phyloP scores from a whole-genome alignment of 2,888 invertebrate species.

The Troglohyphantes excavatus region DNA sequence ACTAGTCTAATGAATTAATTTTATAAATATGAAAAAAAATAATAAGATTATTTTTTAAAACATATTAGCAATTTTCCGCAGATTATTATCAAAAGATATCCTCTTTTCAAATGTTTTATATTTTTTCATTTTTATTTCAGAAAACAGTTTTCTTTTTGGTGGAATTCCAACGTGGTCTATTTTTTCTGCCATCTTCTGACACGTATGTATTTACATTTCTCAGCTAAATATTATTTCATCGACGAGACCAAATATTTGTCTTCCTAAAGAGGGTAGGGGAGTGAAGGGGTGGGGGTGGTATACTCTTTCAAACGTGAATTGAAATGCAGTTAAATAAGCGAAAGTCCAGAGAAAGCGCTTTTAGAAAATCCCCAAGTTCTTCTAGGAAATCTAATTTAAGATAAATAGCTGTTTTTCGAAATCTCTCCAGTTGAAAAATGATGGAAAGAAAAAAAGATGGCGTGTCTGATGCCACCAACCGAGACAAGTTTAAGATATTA shows the following conservation, averaged over 20 bases:
- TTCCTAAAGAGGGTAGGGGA: neutral
- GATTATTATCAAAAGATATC: too few relatives aligned
- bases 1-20: too few relatives aligned
- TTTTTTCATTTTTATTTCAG: too few relatives aligned
- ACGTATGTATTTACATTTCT: slow-evolving; percentile 40
- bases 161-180: neutral
- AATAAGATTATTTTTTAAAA: too few relatives aligned
- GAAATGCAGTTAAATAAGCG: slow-evolving; percentile 46
- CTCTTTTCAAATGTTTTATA: too few relatives aligned
- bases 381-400: slow-evolving; percentile 55
- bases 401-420: slow-evolving; percentile 66
- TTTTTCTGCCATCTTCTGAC: slow-evolving; percentile 40
- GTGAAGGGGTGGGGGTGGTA: neutral
- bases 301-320: neutral
- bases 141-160: neutral
- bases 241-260: slow-evolving; percentile 44
- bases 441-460: slow-evolving; percentile 1
- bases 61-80: too few relatives aligned
- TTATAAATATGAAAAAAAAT: too few relatives aligned
- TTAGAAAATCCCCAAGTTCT: neutral
- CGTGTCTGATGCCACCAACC: slow-evolving; percentile 34
- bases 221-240: slow-evolving; percentile 53
- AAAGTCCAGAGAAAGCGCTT: neutral
- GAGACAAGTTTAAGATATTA: slow-evolving; percentile 62
- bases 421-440: slow-evolving; percentile 33